phyloP scores from a whole-genome alignment of 2,113 vertebrate genomes.

The Bungarus multicinctus region DNA sequence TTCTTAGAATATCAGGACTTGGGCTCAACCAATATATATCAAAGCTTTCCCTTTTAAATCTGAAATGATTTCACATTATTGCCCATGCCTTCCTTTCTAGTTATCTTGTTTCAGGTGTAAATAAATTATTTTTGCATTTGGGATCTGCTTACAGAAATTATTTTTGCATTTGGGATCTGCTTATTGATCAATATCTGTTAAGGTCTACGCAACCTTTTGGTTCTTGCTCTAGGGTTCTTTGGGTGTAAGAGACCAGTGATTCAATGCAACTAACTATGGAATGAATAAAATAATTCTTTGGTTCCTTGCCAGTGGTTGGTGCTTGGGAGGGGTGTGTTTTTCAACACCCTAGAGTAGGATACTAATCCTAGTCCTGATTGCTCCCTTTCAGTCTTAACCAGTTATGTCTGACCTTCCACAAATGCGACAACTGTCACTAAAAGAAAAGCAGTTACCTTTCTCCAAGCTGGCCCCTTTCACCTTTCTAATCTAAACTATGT shows the following conservation, averaged over 20 bases:
- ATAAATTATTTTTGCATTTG: background rate
- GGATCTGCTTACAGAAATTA: background rate
- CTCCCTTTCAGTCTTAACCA: background rate
- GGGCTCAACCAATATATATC: background rate
- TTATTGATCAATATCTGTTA: background rate
- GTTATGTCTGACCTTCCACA: background rate
- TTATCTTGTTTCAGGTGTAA: background rate
- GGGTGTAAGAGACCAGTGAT: background rate
- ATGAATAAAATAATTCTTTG: background rate
- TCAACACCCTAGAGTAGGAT: background rate
- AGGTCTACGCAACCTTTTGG: background rate
- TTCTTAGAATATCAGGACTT: background rate
- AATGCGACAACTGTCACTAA: background rate
- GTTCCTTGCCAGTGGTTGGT: background rate
- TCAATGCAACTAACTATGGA: background rate
- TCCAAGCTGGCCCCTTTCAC: background rate
- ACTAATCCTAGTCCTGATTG: background rate
- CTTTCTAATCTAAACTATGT: background rate
- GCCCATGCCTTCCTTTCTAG: background rate
- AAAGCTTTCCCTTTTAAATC: background rate
- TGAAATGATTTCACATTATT: background rate
- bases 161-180: background rate
- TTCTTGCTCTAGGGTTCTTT: background rate
- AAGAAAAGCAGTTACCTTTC: background rate
- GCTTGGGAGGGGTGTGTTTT: background rate